Evolutionary conservation across 2,797 vertebrate species (phyloP), one percentile per base, ranked within the genome.

Genomic region (Cynopterus sphinx): DNA sequence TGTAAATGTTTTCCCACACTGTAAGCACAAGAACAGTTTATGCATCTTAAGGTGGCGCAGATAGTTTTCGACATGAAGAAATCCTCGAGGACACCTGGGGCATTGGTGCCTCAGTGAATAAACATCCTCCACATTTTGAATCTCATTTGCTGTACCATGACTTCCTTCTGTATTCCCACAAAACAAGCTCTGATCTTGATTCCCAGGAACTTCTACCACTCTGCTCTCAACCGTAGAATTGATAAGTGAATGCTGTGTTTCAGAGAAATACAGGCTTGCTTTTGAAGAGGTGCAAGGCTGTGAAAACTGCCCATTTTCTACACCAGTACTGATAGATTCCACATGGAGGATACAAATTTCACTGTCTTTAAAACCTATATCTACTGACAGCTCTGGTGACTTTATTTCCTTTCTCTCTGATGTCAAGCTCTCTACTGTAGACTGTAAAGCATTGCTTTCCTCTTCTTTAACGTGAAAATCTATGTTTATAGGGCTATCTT

Each of bases 1-100:
- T 0, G 99, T 99, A 36, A 99, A 99, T 0, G 99, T 99, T 94
- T 99, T 99, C n/a, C 99, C 99, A 0, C 99, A 99, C 71, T 99
- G 99, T 97, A 99, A 97, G 65, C 99, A 99, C 78, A 99, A 90
- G 90, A 99, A 99, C 21, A 99, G 97, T 87, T 99, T 99, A 96
- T 99, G 99, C 98, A 99, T 99, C 97, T 99, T 99, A 19, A 99
- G 97, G 43, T 99, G 98, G 26, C 98, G 98, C 1, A 99, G 97
- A 88, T 99, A 99, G 94, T 99, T 99, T 94, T 99, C 98, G 1
- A 99, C 97, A 13, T 99, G 98, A 86, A 99, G 96, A 96, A 99
- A 99, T 39, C 98, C 98, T 73, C 98, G 97, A 0, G 99, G 98
- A 83, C 99, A 99, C 75, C 99, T 98, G 0, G 98, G 99, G 31